phyloP scores from a whole-genome alignment of 2,113 vertebrate species.

The Vombatus ursinus region DNA sequence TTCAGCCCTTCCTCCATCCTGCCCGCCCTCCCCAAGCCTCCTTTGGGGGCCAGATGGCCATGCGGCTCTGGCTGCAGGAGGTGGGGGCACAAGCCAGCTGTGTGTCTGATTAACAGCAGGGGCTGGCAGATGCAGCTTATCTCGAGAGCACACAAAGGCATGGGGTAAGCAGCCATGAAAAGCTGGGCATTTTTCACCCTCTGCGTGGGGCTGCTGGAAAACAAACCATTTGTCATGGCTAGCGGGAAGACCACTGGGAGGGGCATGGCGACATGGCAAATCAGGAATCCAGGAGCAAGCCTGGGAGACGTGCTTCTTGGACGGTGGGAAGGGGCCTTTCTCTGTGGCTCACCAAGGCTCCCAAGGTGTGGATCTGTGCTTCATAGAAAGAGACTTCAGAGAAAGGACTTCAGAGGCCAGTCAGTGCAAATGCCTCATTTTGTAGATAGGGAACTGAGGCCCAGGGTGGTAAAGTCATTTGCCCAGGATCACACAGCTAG shows the following conservation, averaged over 20 bases:
- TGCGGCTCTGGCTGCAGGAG: conserved; percentile 11
- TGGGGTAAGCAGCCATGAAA: not conserved
- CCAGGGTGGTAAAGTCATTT: not conserved
- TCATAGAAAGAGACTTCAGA: not conserved
- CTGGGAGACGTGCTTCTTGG: not conserved
- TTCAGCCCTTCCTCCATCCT: conserved; percentile 49
- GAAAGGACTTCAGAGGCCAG: not conserved
- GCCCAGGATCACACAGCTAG: not conserved
- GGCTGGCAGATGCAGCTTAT: conserved; percentile 20
- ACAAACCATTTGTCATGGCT: not conserved
- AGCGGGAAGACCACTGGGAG: not conserved
- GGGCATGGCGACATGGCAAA: not conserved
- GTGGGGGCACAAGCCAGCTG: conserved; percentile 53
- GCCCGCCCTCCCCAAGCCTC: conserved; percentile 26
- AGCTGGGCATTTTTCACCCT: not conserved
- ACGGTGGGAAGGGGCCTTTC: not conserved
- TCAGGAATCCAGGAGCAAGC: not conserved
- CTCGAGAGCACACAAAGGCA: not conserved
- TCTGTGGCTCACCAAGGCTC: not conserved
- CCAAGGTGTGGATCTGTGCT: not conserved
- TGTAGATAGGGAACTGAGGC: not conserved
- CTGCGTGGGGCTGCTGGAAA: not conserved
- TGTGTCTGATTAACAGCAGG: conserved; percentile 48
- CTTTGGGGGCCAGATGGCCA: conserved; percentile 52
- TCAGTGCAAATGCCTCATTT: not conserved